Evolutionary conservation across 2,888 invertebrate genomes (phyloP).

Genomic region (Nemoura dubitans): DNA sequence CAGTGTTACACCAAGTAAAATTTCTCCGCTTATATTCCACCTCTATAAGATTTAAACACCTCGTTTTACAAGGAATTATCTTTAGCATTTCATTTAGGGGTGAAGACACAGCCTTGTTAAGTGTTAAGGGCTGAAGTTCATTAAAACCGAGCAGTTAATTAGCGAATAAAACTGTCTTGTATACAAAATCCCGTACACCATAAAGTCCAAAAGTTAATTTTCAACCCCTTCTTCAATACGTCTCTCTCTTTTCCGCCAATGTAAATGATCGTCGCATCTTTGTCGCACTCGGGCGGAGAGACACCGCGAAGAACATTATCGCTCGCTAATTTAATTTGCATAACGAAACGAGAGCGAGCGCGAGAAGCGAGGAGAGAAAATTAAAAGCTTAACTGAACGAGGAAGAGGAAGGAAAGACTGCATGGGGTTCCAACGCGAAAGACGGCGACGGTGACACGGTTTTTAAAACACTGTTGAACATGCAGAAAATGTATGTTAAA

Average conservation of each 20-base stretch:
- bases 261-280: neutral
- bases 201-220: slow-evolving; percentile 49
- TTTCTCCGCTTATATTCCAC: neutral
- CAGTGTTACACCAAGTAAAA: neutral
- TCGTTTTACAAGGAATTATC: slow-evolving; percentile 35
- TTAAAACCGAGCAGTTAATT: slow-evolving; percentile 35
- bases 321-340: slow-evolving; percentile 51
- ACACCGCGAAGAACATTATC: slow-evolving; percentile 46
- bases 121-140: slow-evolving; percentile 32
- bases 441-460: slow-evolving; percentile 26
- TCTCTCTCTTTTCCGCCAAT: neutral
- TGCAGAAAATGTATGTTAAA: slow-evolving; percentile 34
- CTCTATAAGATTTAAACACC: slow-evolving; percentile 7
- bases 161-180: slow-evolving; percentile 40
- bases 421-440: slow-evolving; percentile 1
- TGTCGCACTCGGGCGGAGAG: slow-evolving; percentile 23
- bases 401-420: slow-evolving; percentile 39
- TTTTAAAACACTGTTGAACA: slow-evolving; percentile 9
- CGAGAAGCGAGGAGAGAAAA: slow-evolving; percentile 43
- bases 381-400: slow-evolving; percentile 48
- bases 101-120: slow-evolving; percentile 33
- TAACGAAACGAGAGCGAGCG: slow-evolving; percentile 45
- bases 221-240: slow-evolving; percentile 35
- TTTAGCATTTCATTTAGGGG: slow-evolving; percentile 18
- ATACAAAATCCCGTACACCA: slow-evolving; percentile 26